Base-by-base conservation (phyloP, 2,797 vertebrate genomes). In the Acipenser ruthenus region DNA sequence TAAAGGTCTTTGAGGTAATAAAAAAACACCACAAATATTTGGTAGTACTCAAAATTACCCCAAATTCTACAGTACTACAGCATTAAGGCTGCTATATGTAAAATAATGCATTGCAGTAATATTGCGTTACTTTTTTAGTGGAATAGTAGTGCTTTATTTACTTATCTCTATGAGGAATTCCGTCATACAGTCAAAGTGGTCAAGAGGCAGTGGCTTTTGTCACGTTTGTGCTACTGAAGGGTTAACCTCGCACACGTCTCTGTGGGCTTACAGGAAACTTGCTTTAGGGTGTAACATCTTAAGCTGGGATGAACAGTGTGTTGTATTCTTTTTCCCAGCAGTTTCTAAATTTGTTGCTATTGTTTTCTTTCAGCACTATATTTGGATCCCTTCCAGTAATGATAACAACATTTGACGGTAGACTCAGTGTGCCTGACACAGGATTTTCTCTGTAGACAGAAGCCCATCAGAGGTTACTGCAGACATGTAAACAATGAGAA, bases 341-440 rank as follows among this genome's bases (percentile, higher is more conserved):
- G 82, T 70, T 71, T 83, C 89, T 92, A 91, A 86, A 88, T 88
- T 87, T 88, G 79, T 84, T 81, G 85, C 86, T 70, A 90, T 91
- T 92, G 88, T 92, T 89, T 80, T 71, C 71, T 74, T 74, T 78
- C 75, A 70, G 66, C 76, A 76, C 82, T 86, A 87, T 87, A 85
- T 80, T 63, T 84, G 90, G 91, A 88, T 53, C 2, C 1, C 67
- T 71, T 90, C 92, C 91, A 92, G 82, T 8, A 69, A 90, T 82
- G 80, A 89, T 91, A 93, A 91, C 86, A 94, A 90, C 88, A 87
- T 83, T 85, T 91, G 87, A 92, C 83, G 86, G 85, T 79, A 84
- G 87, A 85, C 86, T 79, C 83, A 74, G 62, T 80, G 70, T 68
- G 77, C 86, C 77, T 85, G 87, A 84, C 87, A 89, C 67, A 71